Conservation (phyloP, 2,797 vertebrate species). For the Dryobates pubescens region DNA sequence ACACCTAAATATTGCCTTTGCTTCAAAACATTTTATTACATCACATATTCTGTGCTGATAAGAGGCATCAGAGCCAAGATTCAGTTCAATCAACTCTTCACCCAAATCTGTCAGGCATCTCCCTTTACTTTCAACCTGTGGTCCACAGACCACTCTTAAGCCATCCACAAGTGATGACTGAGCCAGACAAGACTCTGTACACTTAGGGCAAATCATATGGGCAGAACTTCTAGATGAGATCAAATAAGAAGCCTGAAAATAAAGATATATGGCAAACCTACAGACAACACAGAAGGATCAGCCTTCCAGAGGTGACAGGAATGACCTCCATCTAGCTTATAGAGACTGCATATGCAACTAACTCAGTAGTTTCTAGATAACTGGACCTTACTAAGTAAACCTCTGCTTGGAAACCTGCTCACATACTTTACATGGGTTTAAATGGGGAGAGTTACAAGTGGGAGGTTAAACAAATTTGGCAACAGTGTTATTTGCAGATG, state of each 20-base stretch:
- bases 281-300: neutral
- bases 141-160: neutral
- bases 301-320: neutral
- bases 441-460: neutral
- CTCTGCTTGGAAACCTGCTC: neutral
- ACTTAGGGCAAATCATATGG: fast-evolving
- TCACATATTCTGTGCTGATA: neutral
- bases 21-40: neutral
- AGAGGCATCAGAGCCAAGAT: neutral
- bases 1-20: neutral
- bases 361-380: neutral
- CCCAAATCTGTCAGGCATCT: neutral
- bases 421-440: neutral
- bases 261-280: neutral
- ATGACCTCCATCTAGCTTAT: too few species aligned
- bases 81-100: neutral
- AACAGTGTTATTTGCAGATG: neutral
- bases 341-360: neutral
- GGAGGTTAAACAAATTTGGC: neutral
- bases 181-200: neutral
- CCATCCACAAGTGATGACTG: fast-evolving
- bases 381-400: neutral
- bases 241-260: neutral
- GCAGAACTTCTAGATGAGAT: neutral
- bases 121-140: neutral